Evolutionary conservation across 2,888 invertebrate species (phyloP), one percentile per base, ranked within the genome.

Genomic region (Pegoplata infirma): DNA sequence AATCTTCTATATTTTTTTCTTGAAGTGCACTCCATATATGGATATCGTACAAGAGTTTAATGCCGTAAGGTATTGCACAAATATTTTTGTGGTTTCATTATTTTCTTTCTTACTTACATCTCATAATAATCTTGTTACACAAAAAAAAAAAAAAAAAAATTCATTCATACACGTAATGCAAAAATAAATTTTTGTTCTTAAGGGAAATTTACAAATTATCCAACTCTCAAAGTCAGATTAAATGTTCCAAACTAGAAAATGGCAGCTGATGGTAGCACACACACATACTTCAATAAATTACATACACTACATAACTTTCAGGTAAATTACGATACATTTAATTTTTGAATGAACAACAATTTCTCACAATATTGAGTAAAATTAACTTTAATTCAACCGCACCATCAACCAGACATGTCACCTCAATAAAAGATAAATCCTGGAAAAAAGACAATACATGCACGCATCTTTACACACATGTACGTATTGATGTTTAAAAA

Each of bases 361-460:
- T 53, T 47, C 16, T 58, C 21, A 49, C 46, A 25, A 47, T 44
- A 58, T 63, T 68, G 47, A 75, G 51, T 46, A 21, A 72, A 75
- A 79, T 79, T 79, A 72, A 72, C 63, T 79, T 75, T 56, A 72
- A 75, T 79, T 79, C 72, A 75, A 79, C 71, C 56, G 46, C 71
- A 72, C 67, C 67, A 79, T 44, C 66, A 67, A 40, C 47, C 69
- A 61, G 75, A 74, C 79, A 75, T 75, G 51, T 67, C 71, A 71
- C 61, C 67, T 66, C 36, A 28, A 51, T 51, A 61, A 67, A 69
- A 58, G 44, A 49, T 63, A 55, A n/a, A 67, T 32, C 32, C 49
- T 40, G 63, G 28, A 44, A 71, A 53, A 55, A n/a, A 14, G 23
- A 23, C 23, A 61, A 36, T 59, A 25, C 10, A 4, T 14, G 3